These are phyloP conservation scores for Colinus virginianus DNA, from an alignment of 2,113 vertebrate genomes.

Conservation along the genomic window DNA sequence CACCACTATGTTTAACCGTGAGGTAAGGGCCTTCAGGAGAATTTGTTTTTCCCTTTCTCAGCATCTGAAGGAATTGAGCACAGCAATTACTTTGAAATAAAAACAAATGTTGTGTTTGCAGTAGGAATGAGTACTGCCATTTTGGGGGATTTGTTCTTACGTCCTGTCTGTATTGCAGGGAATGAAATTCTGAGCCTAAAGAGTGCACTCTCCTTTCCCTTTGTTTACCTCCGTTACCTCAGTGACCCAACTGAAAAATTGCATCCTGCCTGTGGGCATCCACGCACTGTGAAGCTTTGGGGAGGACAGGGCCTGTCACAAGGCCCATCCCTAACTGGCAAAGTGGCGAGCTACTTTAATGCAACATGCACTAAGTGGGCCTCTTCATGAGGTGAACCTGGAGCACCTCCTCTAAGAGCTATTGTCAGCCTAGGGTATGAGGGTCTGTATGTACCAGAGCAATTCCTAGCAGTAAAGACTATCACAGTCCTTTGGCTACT, in stretches of 20 bases:
- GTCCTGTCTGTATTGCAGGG: neutral
- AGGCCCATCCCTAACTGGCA: neutral
- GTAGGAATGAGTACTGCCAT: neutral
- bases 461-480: neutral
- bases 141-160: neutral
- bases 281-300: neutral
- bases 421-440: rapidly evolving
- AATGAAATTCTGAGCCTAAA: neutral
- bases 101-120: neutral
- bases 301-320: neutral
- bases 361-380: neutral
- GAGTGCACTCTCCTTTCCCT: neutral
- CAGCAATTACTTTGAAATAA: neutral
- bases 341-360: neutral
- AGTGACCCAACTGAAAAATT: neutral
- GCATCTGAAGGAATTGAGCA: neutral
- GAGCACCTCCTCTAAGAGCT: neutral
- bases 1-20: constrained; percentile 49
- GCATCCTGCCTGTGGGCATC: neutral
- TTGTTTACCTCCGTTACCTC: neutral
- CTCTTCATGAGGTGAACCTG: neutral
- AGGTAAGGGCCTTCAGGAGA: neutral
- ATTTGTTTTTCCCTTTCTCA: neutral
- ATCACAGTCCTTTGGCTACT: neutral
- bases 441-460: neutral